Base-by-base conservation (phyloP, 1,140 invertebrate species). In the Papilio machaon region DNA sequence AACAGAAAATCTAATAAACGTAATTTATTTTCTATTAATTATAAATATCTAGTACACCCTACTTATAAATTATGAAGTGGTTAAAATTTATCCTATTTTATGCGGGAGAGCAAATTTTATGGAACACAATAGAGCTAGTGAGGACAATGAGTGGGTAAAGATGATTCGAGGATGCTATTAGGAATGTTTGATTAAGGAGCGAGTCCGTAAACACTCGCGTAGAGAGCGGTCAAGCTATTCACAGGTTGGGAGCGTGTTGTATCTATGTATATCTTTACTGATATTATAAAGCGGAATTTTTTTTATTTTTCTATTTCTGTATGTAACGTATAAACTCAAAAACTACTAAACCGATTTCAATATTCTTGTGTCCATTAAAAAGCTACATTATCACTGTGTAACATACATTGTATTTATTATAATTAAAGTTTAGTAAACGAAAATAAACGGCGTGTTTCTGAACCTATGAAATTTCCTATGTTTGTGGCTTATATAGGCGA, bases 151-250 rank as follows among this genome's bases (percentile, higher is more conserved):
- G 58, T 38, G 15, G 83, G 73, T 38, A 76, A 73, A 64, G 76
- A 75, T 79, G 60, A 7, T 54, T 80, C 19, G 52, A 80, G 83
- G 79, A 79, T 43, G 81, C 83, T 82, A 84, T 82, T 82, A 82
- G 76, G 73, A 35, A 75, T 84, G 83, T 84, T 84, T 82, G 54
- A n/a, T 74, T 70, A 76, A 78, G 81, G 77, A 73, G 49, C 70
- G 46, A 67, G 54, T 74, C 23, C 75, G 83, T 75, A 82, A 82
- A 82, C 81, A 84, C 79, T 81, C 30, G 35, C 23, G 4, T 35
- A 54, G 67, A 74, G 47, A 77, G 46, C 80, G 80, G 82, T 83
- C 82, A 81, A 75, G 80, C 77, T 81, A 83, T 81, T 83, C 77
- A 79, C 17, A 30, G 30, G 54, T 38, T 67, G 58, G 46, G 30